These are phyloP conservation scores for Eutrigla gurnardus DNA, from an alignment of 2,797 vertebrate species.

Conservation along the genomic window DNA sequence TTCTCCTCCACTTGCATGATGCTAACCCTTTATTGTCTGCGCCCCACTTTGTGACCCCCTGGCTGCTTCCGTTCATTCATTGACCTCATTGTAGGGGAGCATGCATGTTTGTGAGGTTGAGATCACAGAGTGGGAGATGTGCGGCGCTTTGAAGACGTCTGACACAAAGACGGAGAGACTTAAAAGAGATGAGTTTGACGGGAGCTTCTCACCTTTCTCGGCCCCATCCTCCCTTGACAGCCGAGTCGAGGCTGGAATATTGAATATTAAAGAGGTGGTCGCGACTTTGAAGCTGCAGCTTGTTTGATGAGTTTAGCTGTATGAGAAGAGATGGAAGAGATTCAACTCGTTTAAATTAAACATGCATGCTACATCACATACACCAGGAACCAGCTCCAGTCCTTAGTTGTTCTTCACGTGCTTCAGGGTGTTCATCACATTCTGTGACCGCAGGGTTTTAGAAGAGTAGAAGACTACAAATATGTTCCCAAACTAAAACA, in stretches of 20 bases:
- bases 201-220: conserved; percentile 40
- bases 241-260: conserved; percentile 38
- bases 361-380: neutral
- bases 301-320: conserved; percentile 9
- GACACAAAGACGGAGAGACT: conserved; percentile 39
- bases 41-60: conserved; percentile 67
- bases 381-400: neutral
- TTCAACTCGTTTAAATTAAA: neutral
- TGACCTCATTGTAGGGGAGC: conserved; percentile 62
- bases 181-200: conserved; percentile 36
- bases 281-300: conserved; percentile 23
- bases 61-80: conserved; percentile 56
- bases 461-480: no score
- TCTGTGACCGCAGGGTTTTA: neutral
- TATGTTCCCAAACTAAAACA: no score
- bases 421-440: neutral
- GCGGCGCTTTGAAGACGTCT: conserved; percentile 33
- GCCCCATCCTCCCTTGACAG: conserved; percentile 24
- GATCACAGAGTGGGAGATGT: conserved; percentile 23
- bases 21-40: conserved; percentile 49
- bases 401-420: neutral
- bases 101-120: conserved; percentile 12
- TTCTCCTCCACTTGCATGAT: conserved; percentile 18
- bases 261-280: conserved; percentile 12
- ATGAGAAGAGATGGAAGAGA: neutral